Conservation (phyloP, 1,140 invertebrate genomes). For the Drosophila varians region DNA sequence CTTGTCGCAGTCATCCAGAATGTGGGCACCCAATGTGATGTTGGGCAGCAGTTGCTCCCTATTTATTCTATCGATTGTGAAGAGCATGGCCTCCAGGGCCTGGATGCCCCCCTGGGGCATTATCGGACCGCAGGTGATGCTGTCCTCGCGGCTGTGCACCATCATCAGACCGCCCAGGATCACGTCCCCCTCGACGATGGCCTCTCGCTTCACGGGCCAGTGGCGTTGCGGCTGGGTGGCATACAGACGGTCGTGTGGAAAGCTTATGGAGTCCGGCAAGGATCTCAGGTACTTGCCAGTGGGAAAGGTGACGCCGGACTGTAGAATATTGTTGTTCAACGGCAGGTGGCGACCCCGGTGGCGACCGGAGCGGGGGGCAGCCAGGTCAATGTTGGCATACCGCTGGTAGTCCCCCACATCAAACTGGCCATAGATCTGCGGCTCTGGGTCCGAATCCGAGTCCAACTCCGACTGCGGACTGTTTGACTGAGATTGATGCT, state of each 20-base stretch:
- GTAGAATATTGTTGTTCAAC: conserved; percentile 30
- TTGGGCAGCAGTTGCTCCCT: conserved; percentile 86
- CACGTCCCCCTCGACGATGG: conserved; percentile 92
- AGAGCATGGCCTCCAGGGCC: conserved; percentile 94
- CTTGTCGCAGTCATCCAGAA: conserved; percentile 95
- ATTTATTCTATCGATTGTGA: conserved; percentile 92
- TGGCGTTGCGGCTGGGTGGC: conserved; percentile 61
- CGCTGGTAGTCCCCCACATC: conserved; percentile 66
- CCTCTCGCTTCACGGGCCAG: conserved; percentile 95
- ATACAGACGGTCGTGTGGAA: conserved; percentile 55
- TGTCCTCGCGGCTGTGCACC: conserved; percentile 94
- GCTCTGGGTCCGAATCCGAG: not conserved
- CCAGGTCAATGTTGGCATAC: conserved; percentile 59
- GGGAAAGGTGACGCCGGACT: conserved; percentile 16
- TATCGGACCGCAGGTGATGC: conserved; percentile 91
- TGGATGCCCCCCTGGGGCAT: conserved; percentile 95
- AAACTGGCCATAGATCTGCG: conserved; percentile 27
- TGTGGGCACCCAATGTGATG: conserved; percentile 91
- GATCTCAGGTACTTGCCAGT: conserved; percentile 73
- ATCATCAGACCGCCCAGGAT: conserved; percentile 96
- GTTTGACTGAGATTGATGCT: not conserved
- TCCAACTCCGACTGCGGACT: not conserved
- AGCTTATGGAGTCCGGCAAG: conserved; percentile 69
- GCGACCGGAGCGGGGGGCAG: conserved; percentile 64
- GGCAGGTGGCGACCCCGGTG: conserved; percentile 68